A percentile compares a stretch with the other conserved stretches of the same genome.
These are phyloP conservation scores for Patella depressa DNA, from an alignment of 2,888 invertebrate species.

Conservation along the genomic window DNA sequence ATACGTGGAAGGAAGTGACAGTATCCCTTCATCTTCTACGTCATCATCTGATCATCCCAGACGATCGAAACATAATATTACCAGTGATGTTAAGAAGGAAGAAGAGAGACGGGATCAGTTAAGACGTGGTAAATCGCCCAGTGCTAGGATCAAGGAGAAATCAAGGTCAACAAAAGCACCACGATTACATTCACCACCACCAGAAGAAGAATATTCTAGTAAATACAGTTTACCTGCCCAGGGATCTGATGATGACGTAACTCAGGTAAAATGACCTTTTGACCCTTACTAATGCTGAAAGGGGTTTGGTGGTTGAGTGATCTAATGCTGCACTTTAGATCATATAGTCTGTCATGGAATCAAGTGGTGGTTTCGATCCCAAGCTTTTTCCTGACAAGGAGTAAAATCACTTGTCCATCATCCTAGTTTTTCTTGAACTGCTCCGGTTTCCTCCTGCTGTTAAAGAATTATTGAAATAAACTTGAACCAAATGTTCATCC, in stretches of 20 bases:
- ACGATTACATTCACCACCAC: conserved; percentile 62
- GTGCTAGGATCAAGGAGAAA: conserved; percentile 65
- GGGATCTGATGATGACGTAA: conserved; percentile 35
- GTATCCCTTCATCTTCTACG: conserved; percentile 32
- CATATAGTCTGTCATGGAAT: no score
- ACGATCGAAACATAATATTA: conserved; percentile 35
- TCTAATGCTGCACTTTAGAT: no score
- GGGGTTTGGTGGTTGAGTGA: no score
- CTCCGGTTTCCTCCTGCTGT: no score
- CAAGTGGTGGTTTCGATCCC: no score
- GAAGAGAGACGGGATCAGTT: conserved; percentile 54
- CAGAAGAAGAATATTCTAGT: conserved; percentile 38
- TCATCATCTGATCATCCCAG: conserved; percentile 19
- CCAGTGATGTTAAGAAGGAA: conserved; percentile 51
- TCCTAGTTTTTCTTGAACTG: no score
- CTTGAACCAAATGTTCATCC: no score
- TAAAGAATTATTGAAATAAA: no score
- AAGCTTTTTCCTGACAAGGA: no score
- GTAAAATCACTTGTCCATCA: no score
- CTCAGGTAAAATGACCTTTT: neutral
- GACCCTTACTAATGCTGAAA: neutral
- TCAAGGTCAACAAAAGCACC: conserved; percentile 60
- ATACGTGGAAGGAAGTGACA: conserved; percentile 61
- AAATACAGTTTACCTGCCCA: conserved; percentile 32
- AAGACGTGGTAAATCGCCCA: conserved; percentile 62